Evolutionary conservation across 2,113 vertebrate genomes (phyloP).

Genomic region (Xenopus tropicalis): UCB_Xtro_10.0 CM004443.2:200635001-200635500

Average conservation of each 20-base stretch:
- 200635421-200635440: too few species aligned
- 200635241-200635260: constrained; percentile 18
- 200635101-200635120: constrained; percentile 28
- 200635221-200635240: constrained; percentile 18
- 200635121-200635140: constrained; percentile 14
- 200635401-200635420: too few species aligned
- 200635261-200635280: constrained; percentile 14
- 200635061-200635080: too few species aligned
- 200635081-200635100: not conserved
- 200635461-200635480: too few species aligned
- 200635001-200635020: too few species aligned
- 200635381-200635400: too few species aligned
- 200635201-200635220: constrained; percentile 28
- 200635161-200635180: not conserved
- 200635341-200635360: constrained; percentile 14
- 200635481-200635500: too few species aligned
- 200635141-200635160: constrained; percentile 1
- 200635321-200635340: constrained; percentile 14
- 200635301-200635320: constrained; percentile 9
- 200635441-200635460: too few species aligned
- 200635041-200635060: too few species aligned
- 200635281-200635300: constrained; percentile 12
- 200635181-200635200: constrained; percentile 6
- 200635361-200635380: too few species aligned
- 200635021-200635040: too few species aligned